Conservation (phyloP, 2,797 vertebrate genomes). For the Phrynocephalus guinanensis region DNA sequence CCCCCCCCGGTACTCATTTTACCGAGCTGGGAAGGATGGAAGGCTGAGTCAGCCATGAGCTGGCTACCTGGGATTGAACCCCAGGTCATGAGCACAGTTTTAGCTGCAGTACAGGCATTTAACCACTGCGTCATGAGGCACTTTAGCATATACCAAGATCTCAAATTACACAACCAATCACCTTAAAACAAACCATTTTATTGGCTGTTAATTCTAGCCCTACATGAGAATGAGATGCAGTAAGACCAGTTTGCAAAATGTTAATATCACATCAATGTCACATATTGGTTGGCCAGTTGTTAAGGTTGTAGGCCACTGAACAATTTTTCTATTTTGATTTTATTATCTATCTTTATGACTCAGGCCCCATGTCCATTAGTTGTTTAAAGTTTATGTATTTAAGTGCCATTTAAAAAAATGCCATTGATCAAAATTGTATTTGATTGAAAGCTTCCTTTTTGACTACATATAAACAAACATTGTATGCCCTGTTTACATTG, state of each 20-base stretch:
- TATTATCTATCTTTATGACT: background rate
- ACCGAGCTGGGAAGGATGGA: no score
- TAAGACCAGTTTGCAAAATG: background rate
- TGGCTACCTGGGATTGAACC: no score
- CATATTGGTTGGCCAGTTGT: background rate
- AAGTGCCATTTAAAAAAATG: background rate
- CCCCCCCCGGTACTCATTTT: no score
- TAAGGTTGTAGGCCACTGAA: background rate
- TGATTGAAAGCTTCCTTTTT: background rate
- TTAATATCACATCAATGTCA: background rate
- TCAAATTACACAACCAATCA: constrained; percentile 1
- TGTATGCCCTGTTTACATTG: background rate
- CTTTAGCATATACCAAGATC: background rate
- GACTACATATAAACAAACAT: background rate
- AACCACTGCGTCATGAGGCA: no score
- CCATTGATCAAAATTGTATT: background rate
- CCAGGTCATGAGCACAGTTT: no score
- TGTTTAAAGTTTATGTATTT: no score
- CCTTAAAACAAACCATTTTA: background rate
- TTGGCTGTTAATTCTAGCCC: background rate
- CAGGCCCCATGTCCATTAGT: background rate
- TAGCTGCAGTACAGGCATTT: no score
- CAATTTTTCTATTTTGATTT: background rate
- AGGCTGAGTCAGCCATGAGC: no score
- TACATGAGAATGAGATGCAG: background rate